These are phyloP conservation scores for Noctua fimbriata DNA, from an alignment of 2,888 invertebrate genomes.

Conservation along the genomic window DNA sequence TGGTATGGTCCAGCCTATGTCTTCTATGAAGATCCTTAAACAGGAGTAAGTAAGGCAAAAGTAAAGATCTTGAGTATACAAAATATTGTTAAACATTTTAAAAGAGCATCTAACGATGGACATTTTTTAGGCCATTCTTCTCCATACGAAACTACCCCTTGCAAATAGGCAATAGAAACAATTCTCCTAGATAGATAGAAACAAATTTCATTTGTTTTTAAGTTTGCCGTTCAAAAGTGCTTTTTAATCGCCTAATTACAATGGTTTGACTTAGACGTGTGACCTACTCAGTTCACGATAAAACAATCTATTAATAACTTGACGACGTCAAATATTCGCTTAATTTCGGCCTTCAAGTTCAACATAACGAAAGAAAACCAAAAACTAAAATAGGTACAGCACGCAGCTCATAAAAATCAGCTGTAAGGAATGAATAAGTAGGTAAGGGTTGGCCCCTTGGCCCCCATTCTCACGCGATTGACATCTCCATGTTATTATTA, in stretches of 20 bases:
- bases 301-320: not conserved
- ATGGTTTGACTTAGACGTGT: not conserved
- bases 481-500: conserved; percentile 16
- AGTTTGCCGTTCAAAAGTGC: not conserved
- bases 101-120: not conserved
- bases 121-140: not conserved
- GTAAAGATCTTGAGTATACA: not conserved
- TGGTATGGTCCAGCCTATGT: not conserved
- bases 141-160: not conserved
- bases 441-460: conserved; percentile 7
- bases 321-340: not conserved
- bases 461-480: conserved; percentile 34
- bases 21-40: not conserved
- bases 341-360: not conserved
- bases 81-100: not conserved
- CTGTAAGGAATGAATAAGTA: conserved; percentile 27
- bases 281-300: not conserved
- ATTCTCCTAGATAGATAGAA: too few relatives aligned
- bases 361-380: not conserved
- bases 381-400: not conserved
- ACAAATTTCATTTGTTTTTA: too few relatives aligned
- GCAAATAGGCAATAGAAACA: not conserved
- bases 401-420: conserved; percentile 19
- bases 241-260: not conserved
- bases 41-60: not conserved